Percentiles rank a stretch among this genome's conserved stretches.
Conservation (phyloP, 2,797 vertebrate genomes). For the Myotis daubentonii region DNA sequence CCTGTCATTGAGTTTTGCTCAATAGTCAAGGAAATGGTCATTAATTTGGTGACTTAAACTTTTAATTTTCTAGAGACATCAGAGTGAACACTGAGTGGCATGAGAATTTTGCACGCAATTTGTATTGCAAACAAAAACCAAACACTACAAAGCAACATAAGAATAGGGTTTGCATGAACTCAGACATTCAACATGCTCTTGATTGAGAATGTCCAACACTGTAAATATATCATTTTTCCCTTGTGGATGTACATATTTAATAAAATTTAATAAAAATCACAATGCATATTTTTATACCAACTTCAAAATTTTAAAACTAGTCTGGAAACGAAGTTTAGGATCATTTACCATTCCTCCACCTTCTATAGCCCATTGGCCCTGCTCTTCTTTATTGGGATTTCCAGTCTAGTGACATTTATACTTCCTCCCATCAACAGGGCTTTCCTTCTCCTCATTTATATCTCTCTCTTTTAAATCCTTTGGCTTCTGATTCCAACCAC, state of each 20-base stretch:
- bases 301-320: not conserved
- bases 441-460: not conserved
- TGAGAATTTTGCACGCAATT: not conserved
- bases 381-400: not conserved
- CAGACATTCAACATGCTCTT: not conserved
- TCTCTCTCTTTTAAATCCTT: not conserved
- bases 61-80: slow-evolving; percentile 45
- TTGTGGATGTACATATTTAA: not conserved
- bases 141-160: not conserved
- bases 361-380: not conserved
- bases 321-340: not conserved
- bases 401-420: not conserved
- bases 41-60: slow-evolving; percentile 49
- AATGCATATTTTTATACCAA: not conserved
- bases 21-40: slow-evolving; percentile 18
- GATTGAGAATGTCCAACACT: not conserved
- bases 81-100: not conserved
- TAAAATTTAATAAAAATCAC: not conserved
- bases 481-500: not conserved
- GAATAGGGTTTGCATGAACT: not conserved
- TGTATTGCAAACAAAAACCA: slow-evolving; percentile 5
- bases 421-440: not conserved
- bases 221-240: not conserved
- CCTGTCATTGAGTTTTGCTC: slow-evolving; percentile 50
- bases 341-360: not conserved